Percentiles rank a stretch among this genome's conserved stretches.
Conservation (phyloP, 2,888 invertebrate genomes). For the Ditula angustiorana region DNA sequence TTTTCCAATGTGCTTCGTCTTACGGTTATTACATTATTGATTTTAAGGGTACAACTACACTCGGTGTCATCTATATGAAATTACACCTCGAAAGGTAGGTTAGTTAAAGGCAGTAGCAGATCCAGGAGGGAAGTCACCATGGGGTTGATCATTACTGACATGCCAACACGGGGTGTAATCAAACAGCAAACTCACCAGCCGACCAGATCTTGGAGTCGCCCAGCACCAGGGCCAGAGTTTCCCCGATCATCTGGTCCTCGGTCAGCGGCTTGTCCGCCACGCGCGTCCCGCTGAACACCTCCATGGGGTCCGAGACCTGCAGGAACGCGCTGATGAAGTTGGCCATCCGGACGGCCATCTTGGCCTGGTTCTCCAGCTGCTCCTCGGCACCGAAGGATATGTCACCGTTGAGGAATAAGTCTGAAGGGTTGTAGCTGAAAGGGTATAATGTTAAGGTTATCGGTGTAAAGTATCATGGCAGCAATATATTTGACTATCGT, state of each 20-base stretch:
- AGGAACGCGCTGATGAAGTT: slow-evolving; percentile 98
- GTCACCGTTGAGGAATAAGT: slow-evolving; percentile 93
- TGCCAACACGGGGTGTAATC: not conserved
- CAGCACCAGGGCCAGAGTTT: slow-evolving; percentile 95
- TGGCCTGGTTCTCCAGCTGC: slow-evolving; percentile 97
- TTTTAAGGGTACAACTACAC: too few relatives aligned
- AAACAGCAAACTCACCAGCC: slow-evolving; percentile 87
- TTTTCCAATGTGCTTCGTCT: too few relatives aligned
- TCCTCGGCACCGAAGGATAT: slow-evolving; percentile 94
- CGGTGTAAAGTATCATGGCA: too few relatives aligned
- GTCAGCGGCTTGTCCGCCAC: slow-evolving; percentile 95
- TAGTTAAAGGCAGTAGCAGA: too few relatives aligned
- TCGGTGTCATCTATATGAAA: too few relatives aligned
- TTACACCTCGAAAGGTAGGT: too few relatives aligned
- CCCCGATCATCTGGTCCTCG: slow-evolving; percentile 98
- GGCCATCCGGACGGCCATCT: slow-evolving; percentile 97
- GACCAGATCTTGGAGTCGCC: slow-evolving; percentile 97
- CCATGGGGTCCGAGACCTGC: slow-evolving; percentile 95
- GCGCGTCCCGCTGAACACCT: slow-evolving; percentile 95
- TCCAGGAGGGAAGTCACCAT: too few relatives aligned
- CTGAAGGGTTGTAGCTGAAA: slow-evolving; percentile 88
- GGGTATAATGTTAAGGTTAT: not conserved
- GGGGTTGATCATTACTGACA: too few relatives aligned
- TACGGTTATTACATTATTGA: too few relatives aligned
- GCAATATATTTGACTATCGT: too few relatives aligned